Evolutionary conservation across 1,140 invertebrate species (phyloP), one percentile per base, ranked within the genome.

Genomic region (Wasmannia auropunctata): DNA sequence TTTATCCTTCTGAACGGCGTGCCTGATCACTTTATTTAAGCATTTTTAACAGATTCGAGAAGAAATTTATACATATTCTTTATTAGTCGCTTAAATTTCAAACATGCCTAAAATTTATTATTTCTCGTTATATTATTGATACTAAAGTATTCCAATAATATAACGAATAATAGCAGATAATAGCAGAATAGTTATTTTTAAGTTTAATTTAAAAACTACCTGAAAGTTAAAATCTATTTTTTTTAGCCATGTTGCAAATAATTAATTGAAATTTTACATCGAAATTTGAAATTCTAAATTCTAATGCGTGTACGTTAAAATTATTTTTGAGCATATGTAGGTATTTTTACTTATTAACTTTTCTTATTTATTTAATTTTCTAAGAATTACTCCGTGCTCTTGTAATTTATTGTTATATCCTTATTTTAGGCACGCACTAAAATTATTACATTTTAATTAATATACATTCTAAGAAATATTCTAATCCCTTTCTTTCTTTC

Each of bases 21-120:
- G 28, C 79, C n/a, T 80, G 69, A 80, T 69, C 67, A 74, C 75
- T 69, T 60, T 76, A 56, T 86, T 31, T 31, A 54, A 16, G 10
- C 46, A 31, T 67, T 46, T 62, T 76, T 16, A 37, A 34, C 22
- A 28, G 51, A 62, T 11, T 65, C 22, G 49, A 16, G 1, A 40
- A 7, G 22, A 14, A 7, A 65, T 14, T 14, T 49, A 37, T 10
- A 70, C 14, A n/a, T n/a, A n/a, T n/a, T n/a, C 34, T 7, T 37
- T 34, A 25, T 10, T 16, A n/a, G 11, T 56, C 2, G 19, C 2
- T 14, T 58, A 10, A 10, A 31, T 60, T 76, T 76, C 16, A 37
- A 37, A 22, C 6, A n/a, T n/a, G n/a, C n/a, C n/a, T n/a, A n/a
- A n/a, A n/a, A n/a, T n/a, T n/a, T n/a, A 51, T 79, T 65, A 51